Evolutionary conservation across 2,113 vertebrate genomes (phyloP), one percentile per base, ranked within the genome.

Genomic region (Oreochromis spilurus): DNA sequence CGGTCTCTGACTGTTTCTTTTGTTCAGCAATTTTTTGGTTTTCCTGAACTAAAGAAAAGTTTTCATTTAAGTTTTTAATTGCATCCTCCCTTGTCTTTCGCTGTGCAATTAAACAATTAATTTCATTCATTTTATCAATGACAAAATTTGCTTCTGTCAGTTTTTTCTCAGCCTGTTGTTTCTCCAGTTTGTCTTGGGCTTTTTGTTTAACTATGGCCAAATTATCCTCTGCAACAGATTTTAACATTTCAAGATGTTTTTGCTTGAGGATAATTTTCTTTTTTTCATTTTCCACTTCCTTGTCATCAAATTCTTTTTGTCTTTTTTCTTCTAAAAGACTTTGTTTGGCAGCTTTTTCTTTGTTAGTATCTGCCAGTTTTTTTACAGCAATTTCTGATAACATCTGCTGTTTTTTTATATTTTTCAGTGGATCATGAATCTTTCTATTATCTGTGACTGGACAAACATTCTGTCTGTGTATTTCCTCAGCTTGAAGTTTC

Each of bases 131-230:
- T 50, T 50, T 9, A 19, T 52, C 48, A 19, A 19, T 19, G 0
- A 0, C 17, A 52, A 2, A 19, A 9, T 2, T 9, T 17, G 4
- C 48, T 19, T 50, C 0, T 50, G 16, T 19, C 48, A 0, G 8
- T 50, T 50, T 19, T 0, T 50, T 1, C 48, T 0, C 48, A 53
- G 3, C 9, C 50, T n/a, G 0, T 53, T 53, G 0, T 53, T n/a
- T n/a, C 50, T 53, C 4, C 19, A 53, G 50, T 2, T 53, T 53
- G 4, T 53, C 9, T n/a, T 0, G 0, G 0, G 8, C 50, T n/a
- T 5, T 53, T n/a, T 3, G 3, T 53, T 53, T n/a, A 53, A 5
- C 0, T 53, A n/a, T n/a, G 50, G 50, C 19, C 50, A 9, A n/a
- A n/a, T 53, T n/a, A 53, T n/a, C 1, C 50, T n/a, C 50, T 10